Evolutionary conservation across 2,113 vertebrate genomes (phyloP), one percentile per base, ranked within the genome.

Genomic region (Chlamydotis undulata): DNA sequence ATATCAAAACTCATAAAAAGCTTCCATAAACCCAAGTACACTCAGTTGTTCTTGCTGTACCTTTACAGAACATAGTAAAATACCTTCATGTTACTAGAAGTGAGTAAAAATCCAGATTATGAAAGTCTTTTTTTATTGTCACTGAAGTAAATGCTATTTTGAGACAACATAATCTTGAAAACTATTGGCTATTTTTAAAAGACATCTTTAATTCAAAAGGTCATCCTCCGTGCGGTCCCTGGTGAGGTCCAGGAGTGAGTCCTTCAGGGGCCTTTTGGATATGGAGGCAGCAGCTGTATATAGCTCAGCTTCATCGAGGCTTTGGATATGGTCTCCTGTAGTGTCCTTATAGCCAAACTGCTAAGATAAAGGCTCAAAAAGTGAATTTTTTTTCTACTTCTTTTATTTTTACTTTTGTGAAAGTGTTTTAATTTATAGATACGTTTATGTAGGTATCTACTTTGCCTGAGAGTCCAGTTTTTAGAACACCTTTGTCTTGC

Each of bases 341-440:
- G 21, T 21, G 59, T 56, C 17, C 28, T 43, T 84, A 41, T 8
- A 52, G 49, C 33, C 35, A 35, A 19, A 78, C 21, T 57, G 35
- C 41, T 81, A 39, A 80, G 19, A n/a, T 21, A 45, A 84, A 68
- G 39, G 12, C 43, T 35, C 24, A 19, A 39, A 28, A 61, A 57
- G 2, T 39, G 10, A 18, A 24, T 5, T 28, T 45, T 11, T 68
- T 65, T 41, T 2, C 4, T 6, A 5, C 1, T 25, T 11, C 9
- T 39, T 57, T 12, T 3, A 14, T 43, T 43, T 43, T 43, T 43
- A 43, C 41, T 43, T 43, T 43, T 87, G 23, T 56, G 10, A 41
- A 82, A 41, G 33, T 16, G 11, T 78, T 56, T 37, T 37, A 19
- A 35, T 59, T 76, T 52, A 33, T 33, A 70, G 12, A 31, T 17